Percentiles rank a stretch among this genome's conserved stretches.
These are phyloP conservation scores for Eurytoma californica DNA, from an alignment of 2,888 invertebrate genomes.

Conservation along the genomic window DNA sequence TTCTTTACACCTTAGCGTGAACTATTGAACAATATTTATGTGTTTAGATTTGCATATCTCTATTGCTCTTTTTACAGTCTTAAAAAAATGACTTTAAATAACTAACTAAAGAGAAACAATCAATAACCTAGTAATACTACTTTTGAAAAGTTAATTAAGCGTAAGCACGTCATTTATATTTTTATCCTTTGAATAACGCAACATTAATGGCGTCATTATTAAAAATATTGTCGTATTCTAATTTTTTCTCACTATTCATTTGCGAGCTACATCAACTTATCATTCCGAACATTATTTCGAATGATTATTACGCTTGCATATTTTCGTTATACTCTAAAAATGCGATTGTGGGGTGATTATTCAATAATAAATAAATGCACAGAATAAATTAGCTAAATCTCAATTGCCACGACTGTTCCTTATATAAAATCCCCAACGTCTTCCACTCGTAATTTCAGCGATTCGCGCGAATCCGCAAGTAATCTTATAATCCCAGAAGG, in stretches of 20 bases:
- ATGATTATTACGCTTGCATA: background rate
- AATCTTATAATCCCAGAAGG: constrained; percentile 64
- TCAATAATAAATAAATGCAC: constrained; percentile 32
- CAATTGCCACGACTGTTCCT: background rate
- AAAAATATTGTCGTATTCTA: background rate
- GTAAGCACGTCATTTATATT: background rate
- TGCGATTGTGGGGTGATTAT: background rate
- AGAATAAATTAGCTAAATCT: constrained; percentile 13
- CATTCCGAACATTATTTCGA: no score
- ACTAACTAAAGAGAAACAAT: constrained; percentile 16
- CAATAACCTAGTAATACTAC: constrained; percentile 20
- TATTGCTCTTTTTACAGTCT: constrained; percentile 35
- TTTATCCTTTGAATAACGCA: background rate
- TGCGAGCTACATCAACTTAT: no score
- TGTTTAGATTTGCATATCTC: constrained; percentile 43
- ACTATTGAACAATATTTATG: constrained; percentile 38
- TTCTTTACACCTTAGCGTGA: constrained; percentile 26
- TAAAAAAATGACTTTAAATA: constrained; percentile 13
- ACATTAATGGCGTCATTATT: background rate
- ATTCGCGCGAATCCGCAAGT: constrained; percentile 65
- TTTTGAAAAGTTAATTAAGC: constrained; percentile 10
- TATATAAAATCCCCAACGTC: constrained; percentile 31
- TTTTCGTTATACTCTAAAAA: background rate
- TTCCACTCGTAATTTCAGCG: constrained; percentile 63
- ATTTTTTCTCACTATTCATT: background rate